Conservation (phyloP, 2,888 invertebrate species). For the Autographa pulchrina region DNA sequence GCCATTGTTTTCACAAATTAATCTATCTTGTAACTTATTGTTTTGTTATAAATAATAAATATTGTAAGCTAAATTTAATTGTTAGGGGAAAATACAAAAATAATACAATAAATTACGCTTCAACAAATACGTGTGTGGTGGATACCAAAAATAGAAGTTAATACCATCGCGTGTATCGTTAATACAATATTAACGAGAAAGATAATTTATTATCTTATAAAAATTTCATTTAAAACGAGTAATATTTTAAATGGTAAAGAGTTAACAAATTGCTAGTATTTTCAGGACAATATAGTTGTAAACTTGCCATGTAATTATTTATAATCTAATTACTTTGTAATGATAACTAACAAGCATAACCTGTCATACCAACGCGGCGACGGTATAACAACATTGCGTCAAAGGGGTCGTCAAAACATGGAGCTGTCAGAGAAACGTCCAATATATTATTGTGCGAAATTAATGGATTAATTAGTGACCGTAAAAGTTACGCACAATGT, state of each 20-base stretch:
- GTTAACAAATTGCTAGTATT: background rate
- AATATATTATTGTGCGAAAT: conserved; percentile 38
- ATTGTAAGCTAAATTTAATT: conserved; percentile 10
- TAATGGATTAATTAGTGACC: conserved; percentile 44
- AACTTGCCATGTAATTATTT: conserved; percentile 6
- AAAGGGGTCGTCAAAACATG: conserved; percentile 23
- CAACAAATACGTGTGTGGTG: background rate
- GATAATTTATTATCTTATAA: too few relatives aligned
- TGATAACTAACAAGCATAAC: conserved; percentile 28
- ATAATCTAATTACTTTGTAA: conserved; percentile 13
- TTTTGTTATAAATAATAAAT: conserved; percentile 12
- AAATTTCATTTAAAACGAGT: too few relatives aligned
- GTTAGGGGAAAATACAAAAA: conserved; percentile 21
- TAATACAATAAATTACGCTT: background rate
- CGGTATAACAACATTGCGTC: conserved; percentile 40
- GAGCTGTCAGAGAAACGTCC: conserved; percentile 38
- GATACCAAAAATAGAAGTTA: background rate
- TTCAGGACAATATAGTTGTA: background rate
- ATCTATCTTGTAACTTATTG: conserved; percentile 12
- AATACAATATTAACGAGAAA: too few relatives aligned
- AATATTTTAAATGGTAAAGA: too few relatives aligned
- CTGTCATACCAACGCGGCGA: conserved; percentile 10
- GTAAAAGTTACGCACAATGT: conserved; percentile 39
- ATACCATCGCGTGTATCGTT: background rate
- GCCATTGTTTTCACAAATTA: conserved; percentile 12